Percentiles rank a stretch among this genome's conserved stretches.
These are phyloP conservation scores for Trypoxylus dichotomus DNA, from an alignment of 1,140 invertebrate genomes.

Conservation along the genomic window DNA sequence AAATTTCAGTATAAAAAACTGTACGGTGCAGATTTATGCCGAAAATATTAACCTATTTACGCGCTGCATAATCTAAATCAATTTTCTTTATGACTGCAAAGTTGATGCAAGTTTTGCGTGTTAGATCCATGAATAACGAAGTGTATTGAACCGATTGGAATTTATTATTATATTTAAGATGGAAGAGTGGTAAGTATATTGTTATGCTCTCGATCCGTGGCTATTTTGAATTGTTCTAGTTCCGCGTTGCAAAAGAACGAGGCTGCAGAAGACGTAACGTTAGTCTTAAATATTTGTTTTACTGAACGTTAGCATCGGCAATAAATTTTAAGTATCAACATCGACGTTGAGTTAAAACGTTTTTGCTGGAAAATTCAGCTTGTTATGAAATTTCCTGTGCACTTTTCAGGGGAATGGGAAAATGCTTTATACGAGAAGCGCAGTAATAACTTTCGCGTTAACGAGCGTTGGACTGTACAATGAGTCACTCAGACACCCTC, in stretches of 20 bases:
- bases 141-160: not conserved
- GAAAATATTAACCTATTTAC: not conserved
- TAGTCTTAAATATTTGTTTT: no score
- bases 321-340: not conserved
- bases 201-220: not conserved
- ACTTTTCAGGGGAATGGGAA: not conserved
- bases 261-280: not conserved
- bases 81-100: not conserved
- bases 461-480: not conserved
- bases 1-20: not conserved
- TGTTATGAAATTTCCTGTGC: not conserved
- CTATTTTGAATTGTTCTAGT: not conserved
- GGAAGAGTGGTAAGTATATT: not conserved
- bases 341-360: not conserved
- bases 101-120: not conserved
- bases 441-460: not conserved
- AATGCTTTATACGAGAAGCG: not conserved
- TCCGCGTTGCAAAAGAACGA: not conserved
- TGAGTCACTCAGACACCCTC: not conserved
- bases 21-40: not conserved
- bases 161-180: no score
- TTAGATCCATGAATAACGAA: not conserved
- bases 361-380: not conserved
- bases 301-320: not conserved
- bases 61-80: not conserved